Evolutionary conservation across 2,888 invertebrate species (phyloP).

Genomic region (Trachelus tabidus): DNA sequence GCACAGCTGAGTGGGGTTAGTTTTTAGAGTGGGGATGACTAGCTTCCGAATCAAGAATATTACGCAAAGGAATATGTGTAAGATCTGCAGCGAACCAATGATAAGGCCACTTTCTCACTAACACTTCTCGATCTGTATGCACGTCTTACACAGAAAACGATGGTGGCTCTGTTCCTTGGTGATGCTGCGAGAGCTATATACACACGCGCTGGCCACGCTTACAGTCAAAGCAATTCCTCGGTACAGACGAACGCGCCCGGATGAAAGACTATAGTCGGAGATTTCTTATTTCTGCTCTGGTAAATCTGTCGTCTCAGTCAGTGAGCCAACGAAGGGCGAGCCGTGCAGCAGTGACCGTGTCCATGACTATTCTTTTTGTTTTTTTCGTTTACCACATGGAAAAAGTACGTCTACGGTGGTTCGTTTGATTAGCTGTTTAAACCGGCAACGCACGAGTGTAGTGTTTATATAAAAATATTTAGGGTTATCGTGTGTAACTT

Average conservation of each 20-base stretch:
- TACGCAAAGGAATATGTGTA: neutral
- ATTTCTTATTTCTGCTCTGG: constrained; percentile 66
- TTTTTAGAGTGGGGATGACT: neutral
- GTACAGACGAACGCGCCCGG: constrained; percentile 1
- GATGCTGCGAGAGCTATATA: neutral
- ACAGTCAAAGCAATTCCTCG: neutral
- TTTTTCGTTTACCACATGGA: constrained; percentile 26
- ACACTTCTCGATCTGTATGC: neutral
- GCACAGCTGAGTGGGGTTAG: neutral
- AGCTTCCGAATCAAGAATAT: neutral
- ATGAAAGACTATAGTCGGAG: constrained; percentile 36
- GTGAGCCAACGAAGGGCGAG: constrained; percentile 62
- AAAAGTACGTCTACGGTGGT: neutral
- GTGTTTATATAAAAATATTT: neutral
- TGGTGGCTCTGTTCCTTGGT: neutral
- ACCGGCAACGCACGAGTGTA: neutral
- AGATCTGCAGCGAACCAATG: neutral
- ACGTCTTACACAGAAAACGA: neutral
- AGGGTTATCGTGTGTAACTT: neutral
- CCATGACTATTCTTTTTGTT: constrained; percentile 42
- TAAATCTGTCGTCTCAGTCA: constrained; percentile 65
- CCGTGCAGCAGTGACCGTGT: constrained; percentile 58
- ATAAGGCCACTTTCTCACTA: neutral
- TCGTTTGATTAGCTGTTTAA: neutral
- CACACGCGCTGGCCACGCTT: neutral